Percentiles rank a stretch among this genome's conserved stretches.
Conservation (phyloP, 2,888 invertebrate species). For the Nomada ruficornis region DNA sequence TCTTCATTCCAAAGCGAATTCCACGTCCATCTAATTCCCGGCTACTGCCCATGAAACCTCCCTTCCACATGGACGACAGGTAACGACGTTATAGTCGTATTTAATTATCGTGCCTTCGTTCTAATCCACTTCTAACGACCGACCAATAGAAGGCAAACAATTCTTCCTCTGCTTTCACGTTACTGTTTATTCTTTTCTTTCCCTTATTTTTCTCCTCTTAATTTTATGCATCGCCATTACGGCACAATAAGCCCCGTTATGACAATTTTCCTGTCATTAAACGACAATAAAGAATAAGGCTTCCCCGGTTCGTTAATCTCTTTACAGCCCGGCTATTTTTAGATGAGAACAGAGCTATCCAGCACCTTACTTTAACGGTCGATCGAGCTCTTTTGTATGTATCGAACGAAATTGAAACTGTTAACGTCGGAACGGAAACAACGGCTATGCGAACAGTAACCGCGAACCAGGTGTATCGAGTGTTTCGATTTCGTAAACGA, state of each 20-base stretch:
- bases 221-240: slow-evolving; percentile 20
- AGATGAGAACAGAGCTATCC: slow-evolving; percentile 18
- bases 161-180: neutral
- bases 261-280: slow-evolving; percentile 46
- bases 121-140: neutral
- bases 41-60: slow-evolving; percentile 33
- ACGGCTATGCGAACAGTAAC: slow-evolving; percentile 7
- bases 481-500: neutral
- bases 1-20: neutral
- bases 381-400: slow-evolving; percentile 20
- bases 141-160: slow-evolving; percentile 10
- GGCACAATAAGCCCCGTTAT: slow-evolving; percentile 18
- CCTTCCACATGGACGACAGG: neutral
- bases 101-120: slow-evolving; percentile 24
- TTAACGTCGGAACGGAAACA: neutral
- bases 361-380: slow-evolving; percentile 12
- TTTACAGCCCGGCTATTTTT: slow-evolving; percentile 37
- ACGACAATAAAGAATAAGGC: slow-evolving; percentile 23
- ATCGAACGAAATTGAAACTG: slow-evolving; percentile 20
- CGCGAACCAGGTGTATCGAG: slow-evolving; percentile 2
- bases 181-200: neutral
- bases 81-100: neutral
- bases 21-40: slow-evolving; percentile 9
- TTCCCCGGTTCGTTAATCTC: slow-evolving; percentile 53
- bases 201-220: neutral